phyloP scores from a whole-genome alignment of 2,797 vertebrate species.

The Coluber constrictor region DNA sequence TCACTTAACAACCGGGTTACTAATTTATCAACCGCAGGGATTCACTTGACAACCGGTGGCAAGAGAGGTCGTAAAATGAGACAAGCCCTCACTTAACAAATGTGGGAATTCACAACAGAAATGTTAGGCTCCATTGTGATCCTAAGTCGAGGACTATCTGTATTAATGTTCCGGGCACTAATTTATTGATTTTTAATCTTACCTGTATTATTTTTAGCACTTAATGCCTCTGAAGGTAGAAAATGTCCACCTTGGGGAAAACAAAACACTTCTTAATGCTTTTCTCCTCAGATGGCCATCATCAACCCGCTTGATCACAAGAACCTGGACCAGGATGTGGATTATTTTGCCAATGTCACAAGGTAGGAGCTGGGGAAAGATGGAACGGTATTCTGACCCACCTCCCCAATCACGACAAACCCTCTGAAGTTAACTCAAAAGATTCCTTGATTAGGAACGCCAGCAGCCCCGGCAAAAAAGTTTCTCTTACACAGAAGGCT shows the following conservation, averaged over 20 bases:
- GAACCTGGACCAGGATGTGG: slow-evolving; percentile 83
- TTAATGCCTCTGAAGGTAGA: background rate
- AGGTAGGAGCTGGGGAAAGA: slow-evolving; percentile 70
- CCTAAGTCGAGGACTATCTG: background rate
- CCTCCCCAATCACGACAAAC: too few relatives aligned
- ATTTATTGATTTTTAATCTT: background rate
- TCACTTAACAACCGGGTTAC: background rate
- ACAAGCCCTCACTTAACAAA: background rate
- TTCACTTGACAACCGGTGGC: too few relatives aligned
- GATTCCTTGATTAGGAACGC: too few relatives aligned
- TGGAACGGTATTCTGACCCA: background rate
- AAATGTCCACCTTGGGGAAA: background rate
- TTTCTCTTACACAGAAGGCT: too few relatives aligned
- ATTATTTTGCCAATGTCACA: slow-evolving; percentile 75
- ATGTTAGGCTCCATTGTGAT: background rate
- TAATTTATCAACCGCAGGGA: too few relatives aligned
- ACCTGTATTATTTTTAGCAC: background rate
- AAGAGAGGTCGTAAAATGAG: background rate
- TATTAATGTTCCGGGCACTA: background rate
- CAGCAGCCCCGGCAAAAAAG: too few relatives aligned
- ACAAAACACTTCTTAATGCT: background rate
- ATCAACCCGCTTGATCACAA: slow-evolving; percentile 83
- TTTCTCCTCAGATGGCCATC: slow-evolving; percentile 73
- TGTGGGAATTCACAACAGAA: background rate
- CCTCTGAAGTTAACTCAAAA: too few relatives aligned